These are phyloP conservation scores for Heliconius congener DNA, from an alignment of 1,140 invertebrate genomes.

Conservation along the genomic window DNA sequence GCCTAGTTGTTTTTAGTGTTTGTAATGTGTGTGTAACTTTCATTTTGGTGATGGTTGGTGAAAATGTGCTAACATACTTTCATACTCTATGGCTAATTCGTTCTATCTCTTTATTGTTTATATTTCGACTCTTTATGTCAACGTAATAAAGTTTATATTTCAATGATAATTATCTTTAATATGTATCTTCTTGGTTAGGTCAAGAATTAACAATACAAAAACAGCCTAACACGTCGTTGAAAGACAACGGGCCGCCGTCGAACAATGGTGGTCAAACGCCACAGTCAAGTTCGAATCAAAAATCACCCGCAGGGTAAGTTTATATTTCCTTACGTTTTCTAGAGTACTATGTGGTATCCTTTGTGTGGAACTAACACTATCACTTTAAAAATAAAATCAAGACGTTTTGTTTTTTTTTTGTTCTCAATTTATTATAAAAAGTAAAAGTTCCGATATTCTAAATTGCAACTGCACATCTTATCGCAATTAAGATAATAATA, in stretches of 20 bases:
- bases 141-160: conserved; percentile 21
- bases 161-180: background rate
- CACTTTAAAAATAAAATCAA: background rate
- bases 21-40: conserved; percentile 41
- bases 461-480: no score
- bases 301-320: conserved; percentile 83
- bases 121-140: conserved; percentile 19
- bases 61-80: conserved; percentile 81
- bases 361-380: background rate
- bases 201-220: conserved; percentile 98
- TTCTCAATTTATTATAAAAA: background rate
- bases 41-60: conserved; percentile 80
- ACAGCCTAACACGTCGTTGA: conserved; percentile 95
- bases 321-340: background rate
- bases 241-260: conserved; percentile 83
- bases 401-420: background rate
- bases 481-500: no score
- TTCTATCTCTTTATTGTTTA: conserved; percentile 49
- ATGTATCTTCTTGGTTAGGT: conserved; percentile 69
- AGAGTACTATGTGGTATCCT: background rate
- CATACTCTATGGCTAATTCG: conserved; percentile 81
- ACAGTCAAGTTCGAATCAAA: conserved; percentile 79
- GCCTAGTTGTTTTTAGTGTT: conserved; percentile 44
- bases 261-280: conserved; percentile 73
- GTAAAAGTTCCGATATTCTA: no score